A percentile compares a stretch with the other conserved stretches of the same genome.
phyloP scores from a whole-genome alignment of 2,113 vertebrate species.

The Oceanites oceanicus region DNA sequence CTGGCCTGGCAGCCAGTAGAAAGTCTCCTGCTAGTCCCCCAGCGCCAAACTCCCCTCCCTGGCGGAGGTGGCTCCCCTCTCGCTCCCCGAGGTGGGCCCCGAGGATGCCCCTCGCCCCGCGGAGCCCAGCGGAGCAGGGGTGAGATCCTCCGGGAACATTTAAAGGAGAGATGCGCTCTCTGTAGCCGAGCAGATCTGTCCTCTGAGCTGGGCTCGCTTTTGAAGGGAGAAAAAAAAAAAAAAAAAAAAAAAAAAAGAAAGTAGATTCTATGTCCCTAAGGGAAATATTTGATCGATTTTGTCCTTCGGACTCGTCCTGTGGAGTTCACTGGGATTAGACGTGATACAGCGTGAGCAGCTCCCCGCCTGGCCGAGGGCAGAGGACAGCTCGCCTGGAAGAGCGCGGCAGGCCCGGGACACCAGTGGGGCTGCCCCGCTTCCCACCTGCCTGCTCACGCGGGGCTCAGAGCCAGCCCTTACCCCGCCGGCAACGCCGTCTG shows the following conservation, averaged over 20 bases:
- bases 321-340: not conserved
- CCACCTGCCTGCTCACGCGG: not conserved
- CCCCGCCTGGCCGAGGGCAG: not conserved
- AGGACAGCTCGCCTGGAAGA: not conserved
- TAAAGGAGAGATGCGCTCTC: accelerated
- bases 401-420: accelerated
- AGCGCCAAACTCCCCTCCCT: not conserved
- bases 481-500: accelerated
- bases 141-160: accelerated
- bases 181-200: accelerated
- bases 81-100: accelerated
- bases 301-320: not conserved
- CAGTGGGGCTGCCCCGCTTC: accelerated
- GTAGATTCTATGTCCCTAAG: not conserved
- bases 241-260: too few relatives aligned
- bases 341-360: not conserved
- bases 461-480: accelerated
- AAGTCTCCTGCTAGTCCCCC: accelerated
- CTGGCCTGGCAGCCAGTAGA: accelerated
- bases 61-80: accelerated
- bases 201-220: not conserved
- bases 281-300: not conserved
- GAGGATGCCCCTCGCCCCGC: accelerated
- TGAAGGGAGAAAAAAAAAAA: too few relatives aligned
- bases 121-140: accelerated